Evolutionary conservation across 2,888 invertebrate genomes (phyloP).

Genomic region (Sericinus montela): DNA sequence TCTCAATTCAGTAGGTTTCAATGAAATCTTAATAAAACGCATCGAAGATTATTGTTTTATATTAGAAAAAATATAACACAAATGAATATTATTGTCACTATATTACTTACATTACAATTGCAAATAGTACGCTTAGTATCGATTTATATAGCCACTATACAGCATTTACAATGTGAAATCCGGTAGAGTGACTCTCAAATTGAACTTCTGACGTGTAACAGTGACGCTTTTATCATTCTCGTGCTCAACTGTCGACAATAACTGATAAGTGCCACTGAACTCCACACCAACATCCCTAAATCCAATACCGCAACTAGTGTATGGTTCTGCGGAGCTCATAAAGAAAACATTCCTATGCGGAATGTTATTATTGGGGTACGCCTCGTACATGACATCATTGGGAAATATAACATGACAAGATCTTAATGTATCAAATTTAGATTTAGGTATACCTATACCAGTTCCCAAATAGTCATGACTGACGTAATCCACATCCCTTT

Average conservation of each 20-base stretch:
- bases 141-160: too few relatives aligned
- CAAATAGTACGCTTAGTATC: too few relatives aligned
- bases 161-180: conserved; percentile 4
- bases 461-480: conserved; percentile 32
- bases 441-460: conserved; percentile 35
- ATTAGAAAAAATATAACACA: too few relatives aligned
- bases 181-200: conserved; percentile 32
- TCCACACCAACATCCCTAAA: conserved; percentile 33
- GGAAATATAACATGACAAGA: conserved; percentile 43
- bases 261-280: conserved; percentile 42
- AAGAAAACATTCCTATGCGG: conserved; percentile 25
- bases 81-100: too few relatives aligned
- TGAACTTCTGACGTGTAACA: conserved; percentile 37
- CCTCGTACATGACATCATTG: conserved; percentile 36
- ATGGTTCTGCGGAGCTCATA: conserved; percentile 27
- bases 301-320: conserved; percentile 34
- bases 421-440: conserved; percentile 32
- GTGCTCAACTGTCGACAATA: conserved; percentile 36
- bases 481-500: conserved; percentile 31
- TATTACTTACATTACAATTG: too few relatives aligned
- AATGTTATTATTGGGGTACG: conserved; percentile 34
- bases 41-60: too few relatives aligned
- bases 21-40: too few relatives aligned
- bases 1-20: too few relatives aligned
- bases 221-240: conserved; percentile 25